Evolutionary conservation across 2,797 vertebrate species (phyloP).

Genomic region (Myotis myotis): DNA sequence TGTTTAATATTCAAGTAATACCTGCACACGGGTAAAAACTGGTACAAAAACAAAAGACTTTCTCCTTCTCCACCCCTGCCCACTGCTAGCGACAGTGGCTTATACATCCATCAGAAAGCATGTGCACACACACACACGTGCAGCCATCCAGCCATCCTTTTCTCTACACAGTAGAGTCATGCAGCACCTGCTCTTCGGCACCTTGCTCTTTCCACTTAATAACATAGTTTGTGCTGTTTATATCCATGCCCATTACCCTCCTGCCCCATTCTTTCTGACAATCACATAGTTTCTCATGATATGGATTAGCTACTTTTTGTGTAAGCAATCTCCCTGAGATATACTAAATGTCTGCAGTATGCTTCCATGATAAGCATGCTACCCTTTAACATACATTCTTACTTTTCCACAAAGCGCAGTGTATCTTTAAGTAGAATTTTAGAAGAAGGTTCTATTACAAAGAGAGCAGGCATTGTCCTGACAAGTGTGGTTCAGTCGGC

Average conservation of each 20-base stretch:
- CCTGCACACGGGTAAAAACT: not conserved
- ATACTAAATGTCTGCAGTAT: not conserved
- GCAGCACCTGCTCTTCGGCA: not conserved
- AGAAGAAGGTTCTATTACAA: not conserved
- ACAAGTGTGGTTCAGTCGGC: not conserved
- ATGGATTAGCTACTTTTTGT: not conserved
- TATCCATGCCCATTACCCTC: not conserved
- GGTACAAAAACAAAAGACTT: not conserved
- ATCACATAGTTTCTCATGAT: not conserved
- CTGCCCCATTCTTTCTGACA: not conserved
- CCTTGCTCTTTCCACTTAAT: not conserved
- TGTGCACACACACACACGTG: too few species aligned
- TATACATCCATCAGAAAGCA: not conserved
- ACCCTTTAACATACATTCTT: not conserved
- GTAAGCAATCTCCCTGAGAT: not conserved
- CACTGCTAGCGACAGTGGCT: not conserved
- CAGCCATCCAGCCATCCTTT: not conserved
- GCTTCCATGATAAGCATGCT: not conserved
- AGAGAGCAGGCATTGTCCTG: not conserved
- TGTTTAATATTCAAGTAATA: not conserved
- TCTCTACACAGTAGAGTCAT: not conserved
- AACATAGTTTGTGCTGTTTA: not conserved
- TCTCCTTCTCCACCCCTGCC: not conserved
- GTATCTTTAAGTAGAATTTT: not conserved
- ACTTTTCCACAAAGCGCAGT: not conserved